A percentile compares a stretch with the other conserved stretches of the same genome.
These are phyloP conservation scores for Podarcis siculus DNA, from an alignment of 2,797 vertebrate species.

Conservation along the genomic window DNA sequence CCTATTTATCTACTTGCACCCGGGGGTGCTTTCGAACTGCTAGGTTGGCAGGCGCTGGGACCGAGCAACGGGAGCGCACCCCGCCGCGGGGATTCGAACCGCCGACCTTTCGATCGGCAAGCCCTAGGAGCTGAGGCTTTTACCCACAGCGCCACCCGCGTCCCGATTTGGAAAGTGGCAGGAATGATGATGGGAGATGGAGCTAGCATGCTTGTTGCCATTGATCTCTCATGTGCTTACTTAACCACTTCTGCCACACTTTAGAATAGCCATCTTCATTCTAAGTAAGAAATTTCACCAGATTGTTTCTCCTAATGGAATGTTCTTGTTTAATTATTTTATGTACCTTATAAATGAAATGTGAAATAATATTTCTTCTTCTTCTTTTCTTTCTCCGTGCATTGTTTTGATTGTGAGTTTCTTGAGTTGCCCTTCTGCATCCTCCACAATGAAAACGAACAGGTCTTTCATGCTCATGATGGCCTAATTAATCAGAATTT, in stretches of 20 bases:
- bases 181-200: no score
- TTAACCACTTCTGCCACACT: background rate
- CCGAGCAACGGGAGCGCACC: no score
- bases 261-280: background rate
- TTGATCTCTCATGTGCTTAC: no score
- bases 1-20: no score
- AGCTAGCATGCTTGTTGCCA: no score
- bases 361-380: slow-evolving; percentile 14
- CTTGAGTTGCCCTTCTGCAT: slow-evolving; percentile 8
- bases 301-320: background rate
- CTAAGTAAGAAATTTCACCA: background rate
- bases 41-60: no score
- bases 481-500: slow-evolving; percentile 24
- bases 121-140: no score
- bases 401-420: slow-evolving; percentile 19
- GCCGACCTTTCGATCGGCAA: no score
- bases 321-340: slow-evolving; percentile 19
- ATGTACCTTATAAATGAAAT: slow-evolving; percentile 31
- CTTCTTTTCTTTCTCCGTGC: background rate
- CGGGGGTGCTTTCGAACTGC: no score
- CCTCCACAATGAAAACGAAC: slow-evolving; percentile 27
- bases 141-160: no score
- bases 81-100: no score
- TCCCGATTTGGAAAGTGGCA: no score
- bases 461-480: slow-evolving; percentile 8